A percentile compares a stretch with the other conserved stretches of the same genome.
Conservation (phyloP, 2,797 vertebrate species). For the Tympanoctomys barrerae region DNA sequence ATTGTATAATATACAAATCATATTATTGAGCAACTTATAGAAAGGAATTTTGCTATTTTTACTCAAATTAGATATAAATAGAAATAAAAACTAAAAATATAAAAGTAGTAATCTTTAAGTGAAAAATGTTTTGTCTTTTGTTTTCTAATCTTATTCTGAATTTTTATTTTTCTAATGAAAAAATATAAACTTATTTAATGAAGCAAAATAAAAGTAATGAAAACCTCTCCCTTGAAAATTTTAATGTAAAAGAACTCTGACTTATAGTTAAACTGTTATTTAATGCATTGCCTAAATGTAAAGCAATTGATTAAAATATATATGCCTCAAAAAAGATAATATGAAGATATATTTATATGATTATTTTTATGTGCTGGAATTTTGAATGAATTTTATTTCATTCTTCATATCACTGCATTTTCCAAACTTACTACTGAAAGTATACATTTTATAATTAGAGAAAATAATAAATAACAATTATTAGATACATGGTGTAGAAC, state of each 20-base stretch:
- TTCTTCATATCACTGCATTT: neutral
- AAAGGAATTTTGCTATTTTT: neutral
- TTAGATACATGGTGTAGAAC: neutral
- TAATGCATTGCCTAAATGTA: conserved; percentile 3
- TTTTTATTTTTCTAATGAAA: neutral
- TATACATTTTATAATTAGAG: neutral
- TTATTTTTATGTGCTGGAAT: neutral
- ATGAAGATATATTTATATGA: neutral
- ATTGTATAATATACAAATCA: neutral
- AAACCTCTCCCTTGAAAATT: neutral
- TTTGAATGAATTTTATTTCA: neutral
- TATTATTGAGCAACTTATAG: neutral
- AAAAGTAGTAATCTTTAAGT: neutral
- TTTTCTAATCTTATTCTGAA: conserved; percentile 10
- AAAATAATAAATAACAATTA: neutral
- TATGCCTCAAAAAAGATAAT: neutral
- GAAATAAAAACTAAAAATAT: neutral
- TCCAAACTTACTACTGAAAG: neutral
- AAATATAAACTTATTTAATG: neutral
- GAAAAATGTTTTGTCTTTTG: conserved; percentile 5
- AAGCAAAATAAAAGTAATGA: conserved; percentile 20
- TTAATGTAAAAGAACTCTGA: neutral
- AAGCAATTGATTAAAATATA: neutral
- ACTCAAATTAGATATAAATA: neutral
- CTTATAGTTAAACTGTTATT: neutral